These are phyloP conservation scores for Crocidura indochinensis DNA, from an alignment of 2,797 vertebrate species.

Conservation along the genomic window DNA sequence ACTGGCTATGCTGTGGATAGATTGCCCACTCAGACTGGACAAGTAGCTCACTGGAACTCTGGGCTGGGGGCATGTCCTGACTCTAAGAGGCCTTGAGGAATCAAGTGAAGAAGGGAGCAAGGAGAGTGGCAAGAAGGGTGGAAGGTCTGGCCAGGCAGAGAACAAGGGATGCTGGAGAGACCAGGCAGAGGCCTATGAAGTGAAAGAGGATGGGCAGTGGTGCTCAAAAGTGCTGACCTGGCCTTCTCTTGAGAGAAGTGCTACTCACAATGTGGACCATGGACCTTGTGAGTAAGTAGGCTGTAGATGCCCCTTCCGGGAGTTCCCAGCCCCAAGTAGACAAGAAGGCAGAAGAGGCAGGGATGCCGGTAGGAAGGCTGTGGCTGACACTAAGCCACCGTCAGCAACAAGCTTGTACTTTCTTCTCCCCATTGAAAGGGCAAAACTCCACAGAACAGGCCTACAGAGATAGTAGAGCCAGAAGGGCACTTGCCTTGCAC, in stretches of 20 bases:
- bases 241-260: not conserved
- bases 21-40: not conserved
- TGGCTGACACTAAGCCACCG: not conserved
- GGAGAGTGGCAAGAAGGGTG: not conserved
- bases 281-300: not conserved
- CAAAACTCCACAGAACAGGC: not conserved
- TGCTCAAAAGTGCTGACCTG: not conserved
- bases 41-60: not conserved
- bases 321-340: not conserved
- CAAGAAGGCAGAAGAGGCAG: not conserved
- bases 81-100: conserved; percentile 14
- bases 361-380: not conserved
- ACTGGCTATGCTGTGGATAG: not conserved
- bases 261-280: not conserved
- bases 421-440: not conserved
- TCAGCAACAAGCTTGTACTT: not conserved
- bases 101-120: not conserved
- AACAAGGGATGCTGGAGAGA: not conserved
- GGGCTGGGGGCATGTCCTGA: not conserved
- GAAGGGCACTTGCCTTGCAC: no score
- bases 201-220: not conserved
- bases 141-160: not conserved
- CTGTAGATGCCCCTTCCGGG: not conserved
- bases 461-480: no score
- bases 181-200: not conserved